Evolutionary conservation across 2,797 vertebrate species (phyloP).

Genomic region (Enteromius thamalakanensis): DNA sequence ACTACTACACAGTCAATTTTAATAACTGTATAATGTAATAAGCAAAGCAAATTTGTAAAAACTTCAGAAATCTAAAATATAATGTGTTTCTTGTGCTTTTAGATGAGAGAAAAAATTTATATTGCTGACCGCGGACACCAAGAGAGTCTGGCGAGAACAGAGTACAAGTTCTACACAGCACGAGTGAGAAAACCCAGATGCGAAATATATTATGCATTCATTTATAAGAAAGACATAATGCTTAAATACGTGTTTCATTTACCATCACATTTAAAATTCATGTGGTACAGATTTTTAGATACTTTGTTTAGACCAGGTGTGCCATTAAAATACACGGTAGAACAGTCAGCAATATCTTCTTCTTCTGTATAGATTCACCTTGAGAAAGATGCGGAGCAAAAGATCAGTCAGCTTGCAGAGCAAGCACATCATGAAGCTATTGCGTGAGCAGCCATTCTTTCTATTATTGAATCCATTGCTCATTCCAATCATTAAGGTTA

Average conservation of each 20-base stretch:
- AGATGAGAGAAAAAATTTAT: slow-evolving; percentile 79
- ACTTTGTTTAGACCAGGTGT: background rate
- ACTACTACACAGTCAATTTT: background rate
- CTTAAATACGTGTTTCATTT: background rate
- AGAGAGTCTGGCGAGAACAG: slow-evolving; percentile 71
- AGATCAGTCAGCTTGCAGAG: slow-evolving; percentile 76
- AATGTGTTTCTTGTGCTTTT: slow-evolving; percentile 15
- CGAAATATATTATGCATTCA: background rate
- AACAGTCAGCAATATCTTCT: background rate
- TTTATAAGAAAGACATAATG: background rate
- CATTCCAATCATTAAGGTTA: background rate
- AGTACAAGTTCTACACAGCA: slow-evolving; percentile 82
- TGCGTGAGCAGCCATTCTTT: slow-evolving; percentile 75
- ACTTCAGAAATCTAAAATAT: background rate
- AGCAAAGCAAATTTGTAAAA: background rate
- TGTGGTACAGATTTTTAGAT: background rate
- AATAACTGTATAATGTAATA: background rate
- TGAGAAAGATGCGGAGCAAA: slow-evolving; percentile 83
- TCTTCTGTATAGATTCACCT: slow-evolving; percentile 73
- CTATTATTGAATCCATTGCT: background rate
- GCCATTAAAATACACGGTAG: background rate
- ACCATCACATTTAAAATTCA: background rate
- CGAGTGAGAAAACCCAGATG: slow-evolving; percentile 73
- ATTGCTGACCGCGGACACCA: slow-evolving; percentile 74
- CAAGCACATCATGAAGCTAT: slow-evolving; percentile 82